These are phyloP conservation scores for Microcebus tavaratra DNA, from an alignment of 2,113 vertebrate genomes.

Conservation along the genomic window DNA sequence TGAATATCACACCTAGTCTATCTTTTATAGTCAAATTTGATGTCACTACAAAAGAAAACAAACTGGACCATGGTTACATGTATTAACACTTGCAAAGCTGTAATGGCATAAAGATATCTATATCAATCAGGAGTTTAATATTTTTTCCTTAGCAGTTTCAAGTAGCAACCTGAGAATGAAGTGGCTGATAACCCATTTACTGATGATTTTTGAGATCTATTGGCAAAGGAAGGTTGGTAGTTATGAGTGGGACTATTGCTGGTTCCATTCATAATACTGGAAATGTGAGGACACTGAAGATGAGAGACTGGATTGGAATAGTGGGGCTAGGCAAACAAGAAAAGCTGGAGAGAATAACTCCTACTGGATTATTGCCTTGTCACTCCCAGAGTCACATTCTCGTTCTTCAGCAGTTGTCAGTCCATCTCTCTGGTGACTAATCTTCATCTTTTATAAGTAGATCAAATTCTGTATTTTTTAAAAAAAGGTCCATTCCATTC, in stretches of 20 bases:
- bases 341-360: constrained; percentile 90
- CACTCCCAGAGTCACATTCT: constrained; percentile 95
- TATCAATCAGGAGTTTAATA: constrained; percentile 80
- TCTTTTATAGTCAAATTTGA: constrained; percentile 81
- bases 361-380: constrained; percentile 92
- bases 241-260: constrained; percentile 82
- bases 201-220: constrained; percentile 89
- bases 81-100: constrained; percentile 88
- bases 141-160: constrained; percentile 18
- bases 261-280: constrained; percentile 89
- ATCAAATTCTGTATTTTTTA: constrained; percentile 91
- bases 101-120: constrained; percentile 90
- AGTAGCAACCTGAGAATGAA: constrained; percentile 89
- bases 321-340: constrained; percentile 92
- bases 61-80: constrained; percentile 81
- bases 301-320: constrained; percentile 89
- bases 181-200: constrained; percentile 91
- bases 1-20: constrained; percentile 74
- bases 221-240: constrained; percentile 87
- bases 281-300: constrained; percentile 88
- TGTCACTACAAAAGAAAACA: constrained; percentile 85
- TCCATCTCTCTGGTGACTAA: constrained; percentile 87
- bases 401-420: constrained; percentile 89
- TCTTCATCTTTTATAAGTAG: constrained; percentile 94
- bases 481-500: constrained; percentile 94